phyloP scores from a whole-genome alignment of 1,140 invertebrate genomes.

The Drosophila biarmipes region DNA sequence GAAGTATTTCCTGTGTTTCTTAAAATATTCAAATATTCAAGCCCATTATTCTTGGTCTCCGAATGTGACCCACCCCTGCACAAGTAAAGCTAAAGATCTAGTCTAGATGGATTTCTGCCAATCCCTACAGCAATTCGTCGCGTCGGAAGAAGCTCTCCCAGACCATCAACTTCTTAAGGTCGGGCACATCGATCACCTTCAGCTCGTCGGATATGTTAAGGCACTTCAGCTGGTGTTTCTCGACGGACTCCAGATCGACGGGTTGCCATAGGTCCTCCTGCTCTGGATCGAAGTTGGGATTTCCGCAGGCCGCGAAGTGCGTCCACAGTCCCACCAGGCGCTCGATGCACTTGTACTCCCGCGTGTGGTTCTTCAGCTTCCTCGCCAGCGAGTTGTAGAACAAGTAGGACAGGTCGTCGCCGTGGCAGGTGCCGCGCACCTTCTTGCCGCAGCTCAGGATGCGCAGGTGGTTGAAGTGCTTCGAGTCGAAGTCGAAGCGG shows the following conservation, averaged over 20 bases:
- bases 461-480: slow-evolving; percentile 79
- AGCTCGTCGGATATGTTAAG: slow-evolving; percentile 85
- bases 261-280: slow-evolving; percentile 73
- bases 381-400: slow-evolving; percentile 86
- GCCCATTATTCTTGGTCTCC: neutral
- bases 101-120: slow-evolving; percentile 1
- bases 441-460: slow-evolving; percentile 84
- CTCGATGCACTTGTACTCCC: slow-evolving; percentile 84
- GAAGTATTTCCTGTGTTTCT: neutral
- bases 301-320: slow-evolving; percentile 84
- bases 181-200: slow-evolving; percentile 84
- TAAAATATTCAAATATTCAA: neutral
- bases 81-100: slow-evolving; percentile 27
- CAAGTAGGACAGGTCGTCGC: slow-evolving; percentile 88
- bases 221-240: slow-evolving; percentile 83
- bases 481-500: slow-evolving; percentile 84
- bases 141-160: slow-evolving; percentile 84
- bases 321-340: slow-evolving; percentile 84
- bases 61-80: slow-evolving; percentile 8
- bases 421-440: slow-evolving; percentile 86
- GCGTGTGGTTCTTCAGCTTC: slow-evolving; percentile 82
- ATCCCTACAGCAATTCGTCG: slow-evolving; percentile 68
- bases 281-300: slow-evolving; percentile 81
- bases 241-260: slow-evolving; percentile 47
- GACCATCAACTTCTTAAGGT: slow-evolving; percentile 83